Conservation (phyloP, 2,888 invertebrate genomes). For the Ormyrus labotus region DNA sequence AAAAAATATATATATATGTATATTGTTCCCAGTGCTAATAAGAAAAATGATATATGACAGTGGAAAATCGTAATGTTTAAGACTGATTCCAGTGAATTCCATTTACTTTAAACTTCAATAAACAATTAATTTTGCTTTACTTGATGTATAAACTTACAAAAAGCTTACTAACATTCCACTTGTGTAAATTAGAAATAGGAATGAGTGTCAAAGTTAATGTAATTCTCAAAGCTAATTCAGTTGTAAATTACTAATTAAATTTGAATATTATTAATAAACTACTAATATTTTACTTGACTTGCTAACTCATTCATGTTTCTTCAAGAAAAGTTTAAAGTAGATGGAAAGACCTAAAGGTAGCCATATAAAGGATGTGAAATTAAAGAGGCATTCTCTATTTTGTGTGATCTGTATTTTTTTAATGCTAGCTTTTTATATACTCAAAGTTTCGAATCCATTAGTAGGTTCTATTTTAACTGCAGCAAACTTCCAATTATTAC, state of each 20-base stretch:
- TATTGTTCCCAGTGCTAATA: conserved; percentile 45
- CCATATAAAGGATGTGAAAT: conserved; percentile 57
- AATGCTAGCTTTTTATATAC: conserved; percentile 45
- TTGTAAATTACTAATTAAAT: background rate
- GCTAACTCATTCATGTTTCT: conserved; percentile 37
- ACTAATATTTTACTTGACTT: background rate
- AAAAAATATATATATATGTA: conserved; percentile 22
- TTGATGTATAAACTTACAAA: conserved; percentile 19
- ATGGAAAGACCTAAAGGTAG: conserved; percentile 40
- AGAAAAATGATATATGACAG: conserved; percentile 47
- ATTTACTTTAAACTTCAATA: conserved; percentile 60
- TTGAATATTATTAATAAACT: background rate
- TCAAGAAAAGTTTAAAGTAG: conserved; percentile 30
- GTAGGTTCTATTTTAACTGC: conserved; percentile 30
- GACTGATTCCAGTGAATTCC: conserved; percentile 69
- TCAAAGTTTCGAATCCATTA: conserved; percentile 29
- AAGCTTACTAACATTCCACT: conserved; percentile 51
- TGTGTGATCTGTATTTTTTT: conserved; percentile 73
- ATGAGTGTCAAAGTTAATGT: conserved; percentile 28
- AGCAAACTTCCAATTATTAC: conserved; percentile 41
- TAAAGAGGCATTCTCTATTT: conserved; percentile 72
- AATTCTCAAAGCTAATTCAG: background rate
- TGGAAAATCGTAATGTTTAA: conserved; percentile 64
- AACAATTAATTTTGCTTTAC: conserved; percentile 12
- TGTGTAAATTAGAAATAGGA: conserved; percentile 40